Evolutionary conservation across 2,888 invertebrate genomes (phyloP), one percentile per base, ranked within the genome.

Genomic region (Drosophila pseudotalamancana): DNA sequence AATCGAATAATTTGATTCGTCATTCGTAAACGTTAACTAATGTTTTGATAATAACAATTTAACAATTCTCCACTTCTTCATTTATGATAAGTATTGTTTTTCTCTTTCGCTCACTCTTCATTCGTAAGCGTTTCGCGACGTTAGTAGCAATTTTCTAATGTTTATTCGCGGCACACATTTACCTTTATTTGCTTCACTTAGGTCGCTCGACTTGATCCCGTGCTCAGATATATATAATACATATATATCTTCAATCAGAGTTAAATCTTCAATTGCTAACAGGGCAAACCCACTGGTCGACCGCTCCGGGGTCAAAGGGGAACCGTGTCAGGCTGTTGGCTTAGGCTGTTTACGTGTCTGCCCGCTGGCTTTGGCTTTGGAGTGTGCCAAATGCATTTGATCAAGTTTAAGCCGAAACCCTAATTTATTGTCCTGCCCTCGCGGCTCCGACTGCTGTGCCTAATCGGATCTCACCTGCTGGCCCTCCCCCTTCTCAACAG

Each of bases 401-500:
- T 49, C 40, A 25, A 42, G 31, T 51, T 57, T 54, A 72, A 67
- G 73, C 61, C 40, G 61, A 25, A 37, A 23, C 53, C 48, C 57
- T 63, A 59, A 72, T 70, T 70, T 70, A 66, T 76, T 62, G 61
- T 51, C 16, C 66, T 56, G 39, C 49, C 51, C 45, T 60, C 39
- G 56, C 69, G 50, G 23, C 16, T 48, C 51, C 34, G 21, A 12
- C 34, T 43, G 50, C 32, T 77, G 84, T 80, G 83, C 68, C 76
- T 86, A 88, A 86, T 88, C 84, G 80, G 77, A 87, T 84, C 79
- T 71, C 65, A 62, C 72, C 61, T 71, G 60, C n/a, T n/a, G 49
- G 55, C 48, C 48, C 43, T 46, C 51, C 18, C 6, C 1, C 18
- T 9, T 11, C 21, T 54, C 18, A 18, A 11, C 27, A 40, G 40